Evolutionary conservation across 2,797 vertebrate genomes (phyloP), one percentile per base, ranked within the genome.

Genomic region (Catamblyrhynchus diadema): DNA sequence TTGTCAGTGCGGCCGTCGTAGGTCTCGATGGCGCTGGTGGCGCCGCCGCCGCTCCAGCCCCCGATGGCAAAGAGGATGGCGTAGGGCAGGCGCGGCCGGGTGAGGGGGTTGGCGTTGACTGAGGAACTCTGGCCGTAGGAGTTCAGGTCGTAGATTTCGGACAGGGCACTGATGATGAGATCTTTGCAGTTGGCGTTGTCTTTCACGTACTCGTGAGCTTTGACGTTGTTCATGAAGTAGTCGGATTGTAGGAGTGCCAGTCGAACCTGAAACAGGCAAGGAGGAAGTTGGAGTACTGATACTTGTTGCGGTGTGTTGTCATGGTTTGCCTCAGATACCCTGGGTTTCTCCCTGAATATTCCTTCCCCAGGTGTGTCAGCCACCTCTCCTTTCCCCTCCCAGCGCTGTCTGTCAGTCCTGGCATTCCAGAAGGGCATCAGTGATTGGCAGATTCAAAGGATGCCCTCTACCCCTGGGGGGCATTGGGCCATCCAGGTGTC

Each of bases 11-110:
- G 96, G 27, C 89, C 20, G 4, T 99, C 98, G 0, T 98, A 99
- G 0, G 98, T 98, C 94, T 99, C 98, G 0, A 98, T 98, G 86
- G 65, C 77, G 5, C 98, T 98, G 41, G 98, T 98, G 1, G 98
- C 98, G 65, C 95, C 89, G 1, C 91, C 95, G 2, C 47, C 91
- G 0, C 98, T 98, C 98, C 98, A 99, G 78, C 98, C 98, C 7
- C 98, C 98, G 1, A 98, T 97, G 12, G 98, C 98, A 20, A 99
- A 97, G 10, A 99, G 86, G 92, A 99, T 59, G 88, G 96, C 89
- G 0, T 93, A 96, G 37, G 98, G 99, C 69, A 99, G 96, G 25
- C 98, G 98, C 18, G 98, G 98, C 39, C 97, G 97, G 7, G 93
- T 96, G 13, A 98, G 35, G 0, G 83, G 89, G 81, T 97, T 98